phyloP scores from a whole-genome alignment of 2,888 invertebrate genomes.

The Ommatoiulus sabulosus region DNA sequence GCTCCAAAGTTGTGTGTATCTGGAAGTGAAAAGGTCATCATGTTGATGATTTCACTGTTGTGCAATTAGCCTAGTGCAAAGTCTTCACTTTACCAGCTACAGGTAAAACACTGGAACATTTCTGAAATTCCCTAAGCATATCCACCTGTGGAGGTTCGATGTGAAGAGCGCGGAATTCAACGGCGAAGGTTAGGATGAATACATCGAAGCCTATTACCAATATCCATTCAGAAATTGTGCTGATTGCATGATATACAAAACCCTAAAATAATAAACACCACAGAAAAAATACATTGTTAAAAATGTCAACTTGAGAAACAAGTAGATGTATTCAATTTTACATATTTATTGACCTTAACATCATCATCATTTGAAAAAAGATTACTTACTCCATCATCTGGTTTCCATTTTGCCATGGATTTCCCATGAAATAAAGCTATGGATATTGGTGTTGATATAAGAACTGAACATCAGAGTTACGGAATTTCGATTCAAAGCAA shows the following conservation, averaged over 20 bases:
- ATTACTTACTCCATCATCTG: conserved; percentile 50
- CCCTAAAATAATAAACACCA: conserved; percentile 21
- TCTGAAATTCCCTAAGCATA: background rate
- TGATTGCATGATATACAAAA: conserved; percentile 34
- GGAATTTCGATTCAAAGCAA: background rate
- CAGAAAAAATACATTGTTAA: background rate
- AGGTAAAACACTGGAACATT: background rate
- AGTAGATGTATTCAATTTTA: background rate
- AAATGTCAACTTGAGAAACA: too few relatives aligned
- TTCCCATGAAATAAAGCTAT: conserved; percentile 2
- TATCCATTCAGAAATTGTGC: conserved; percentile 41
- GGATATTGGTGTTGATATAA: background rate
- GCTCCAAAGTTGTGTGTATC: background rate
- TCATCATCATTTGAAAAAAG: background rate
- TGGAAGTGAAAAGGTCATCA: too few relatives aligned
- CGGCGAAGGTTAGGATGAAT: conserved; percentile 69
- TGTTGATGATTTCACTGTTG: too few relatives aligned
- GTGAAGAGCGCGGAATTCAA: conserved; percentile 62
- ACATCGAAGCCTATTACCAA: conserved; percentile 62
- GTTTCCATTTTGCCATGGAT: background rate
- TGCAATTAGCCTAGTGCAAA: too few relatives aligned
- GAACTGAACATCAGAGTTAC: background rate
- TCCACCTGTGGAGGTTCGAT: conserved; percentile 55
- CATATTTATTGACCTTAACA: too few relatives aligned
- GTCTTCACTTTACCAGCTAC: background rate